Base-by-base conservation (phyloP, 35 echinoderm and acorn worm genomes). In the Patiria miniata region DNA sequence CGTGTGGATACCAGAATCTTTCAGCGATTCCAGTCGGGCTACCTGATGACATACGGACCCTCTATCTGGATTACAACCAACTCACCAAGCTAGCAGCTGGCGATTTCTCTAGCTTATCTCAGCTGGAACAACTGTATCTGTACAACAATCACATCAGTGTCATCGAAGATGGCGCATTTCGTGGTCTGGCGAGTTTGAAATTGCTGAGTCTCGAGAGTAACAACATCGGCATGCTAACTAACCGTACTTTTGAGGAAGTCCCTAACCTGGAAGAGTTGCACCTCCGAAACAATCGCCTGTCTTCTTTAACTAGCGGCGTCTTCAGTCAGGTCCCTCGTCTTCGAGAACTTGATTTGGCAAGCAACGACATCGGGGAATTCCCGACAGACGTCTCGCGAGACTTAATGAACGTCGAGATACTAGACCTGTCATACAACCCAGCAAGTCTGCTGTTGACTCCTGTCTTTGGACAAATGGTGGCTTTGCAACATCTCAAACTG, bases 261-360 rank as follows among this genome's bases (percentile, higher is more conserved):
- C 65, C 65, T 10, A 73, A 73, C 26, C 29, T 73, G n/a, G 65
- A 73, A 34, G 29, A 73, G 34, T 73, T 73, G 34, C 10, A 0
- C 65, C 65, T 73, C 2, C 65, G 65, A 73, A 73, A 73, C 65
- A 73, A 73, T 34, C 65, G 65, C 29, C 29, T 73, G 21, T 32
- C 65, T 2, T 26, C 26, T 30, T 73, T 73, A 36, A 18, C 65
- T 23, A 26, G 29, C 9, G 65, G 65, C 29, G 65, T 34, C 3
- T 73, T 73, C 65, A 73, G 65, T 73, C 65, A 73, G n/a, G 23
- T 73, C 14, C 65, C 19, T 4, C 26, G 0, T 12, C 65, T 73
- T 14, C 14, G 19, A 2, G 8, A 0, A 10, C 34, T 73, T 18
- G 65, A 73, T 34, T 23, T 73, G 2, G 65, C 65, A 2, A 10